A percentile compares a stretch with the other conserved stretches of the same genome.
phyloP scores from a whole-genome alignment of 2,113 vertebrate genomes.

The Carlito syrichta region DNA sequence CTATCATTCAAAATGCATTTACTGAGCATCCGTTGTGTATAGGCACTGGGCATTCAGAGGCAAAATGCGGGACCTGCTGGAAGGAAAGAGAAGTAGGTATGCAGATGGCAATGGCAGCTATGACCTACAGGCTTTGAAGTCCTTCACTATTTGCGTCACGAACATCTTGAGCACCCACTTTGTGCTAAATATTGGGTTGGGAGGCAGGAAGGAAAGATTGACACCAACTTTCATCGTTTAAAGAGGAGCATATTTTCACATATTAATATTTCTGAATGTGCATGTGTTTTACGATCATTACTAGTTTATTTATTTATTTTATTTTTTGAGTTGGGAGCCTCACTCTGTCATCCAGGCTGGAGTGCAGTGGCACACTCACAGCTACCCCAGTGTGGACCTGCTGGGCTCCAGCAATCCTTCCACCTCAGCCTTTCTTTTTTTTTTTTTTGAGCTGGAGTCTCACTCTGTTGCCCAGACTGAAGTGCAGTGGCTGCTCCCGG shows the following conservation, averaged over 20 bases:
- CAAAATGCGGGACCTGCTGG: not conserved
- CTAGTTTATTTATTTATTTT: not conserved
- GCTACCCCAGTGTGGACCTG: too few species aligned
- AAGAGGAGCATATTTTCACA: not conserved
- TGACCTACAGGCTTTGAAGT: not conserved
- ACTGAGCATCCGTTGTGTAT: not conserved
- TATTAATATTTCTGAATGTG: conserved; percentile 16
- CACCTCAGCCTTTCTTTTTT: too few species aligned
- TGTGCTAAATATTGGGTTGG: not conserved
- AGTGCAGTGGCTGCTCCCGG: too few species aligned
- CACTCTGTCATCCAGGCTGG: too few species aligned
- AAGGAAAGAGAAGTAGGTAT: not conserved
- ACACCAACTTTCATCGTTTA: not conserved
- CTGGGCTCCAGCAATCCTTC: too few species aligned
- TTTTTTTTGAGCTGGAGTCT: too few species aligned
- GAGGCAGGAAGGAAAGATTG: not conserved
- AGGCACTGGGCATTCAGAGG: not conserved
- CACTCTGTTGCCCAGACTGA: too few species aligned
- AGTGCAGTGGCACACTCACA: too few species aligned
- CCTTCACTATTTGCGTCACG: not conserved
- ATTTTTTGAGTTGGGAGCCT: not conserved
- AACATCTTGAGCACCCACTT: not conserved
- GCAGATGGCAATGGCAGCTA: not conserved
- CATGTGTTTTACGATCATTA: not conserved
- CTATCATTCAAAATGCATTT: not conserved